phyloP scores from a whole-genome alignment of 2,113 vertebrate species.

The Hassar affinis region DNA sequence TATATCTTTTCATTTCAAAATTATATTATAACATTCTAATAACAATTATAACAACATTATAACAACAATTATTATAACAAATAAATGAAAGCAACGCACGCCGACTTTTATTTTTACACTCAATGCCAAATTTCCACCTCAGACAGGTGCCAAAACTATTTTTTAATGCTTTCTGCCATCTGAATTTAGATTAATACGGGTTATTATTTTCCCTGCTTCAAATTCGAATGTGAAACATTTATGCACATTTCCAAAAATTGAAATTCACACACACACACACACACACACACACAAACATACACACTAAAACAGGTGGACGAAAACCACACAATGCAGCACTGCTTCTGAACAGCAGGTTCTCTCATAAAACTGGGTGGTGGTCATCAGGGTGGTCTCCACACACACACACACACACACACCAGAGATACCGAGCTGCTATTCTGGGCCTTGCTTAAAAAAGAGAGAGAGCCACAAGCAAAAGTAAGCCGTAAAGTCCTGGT shows the following conservation, averaged over 20 bases:
- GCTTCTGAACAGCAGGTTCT: constrained; percentile 34
- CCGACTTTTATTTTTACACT: not conserved
- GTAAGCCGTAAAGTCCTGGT: constrained; percentile 49
- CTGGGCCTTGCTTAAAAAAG: constrained; percentile 33
- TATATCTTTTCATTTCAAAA: no score
- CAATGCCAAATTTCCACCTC: not conserved
- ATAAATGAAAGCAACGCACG: no score
- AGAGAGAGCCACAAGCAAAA: constrained; percentile 26
- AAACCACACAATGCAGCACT: not conserved
- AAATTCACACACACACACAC: not conserved
- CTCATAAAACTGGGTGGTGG: constrained; percentile 63
- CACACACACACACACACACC: not conserved
- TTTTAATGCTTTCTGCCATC: not conserved
- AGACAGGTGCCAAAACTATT: not conserved
- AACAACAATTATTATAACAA: no score
- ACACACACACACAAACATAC: no score
- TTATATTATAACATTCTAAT: no score
- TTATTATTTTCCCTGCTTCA: not conserved
- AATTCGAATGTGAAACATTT: not conserved
- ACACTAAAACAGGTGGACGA: constrained; percentile 23
- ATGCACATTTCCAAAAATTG: not conserved
- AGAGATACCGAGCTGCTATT: constrained; percentile 35
- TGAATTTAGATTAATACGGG: not conserved
- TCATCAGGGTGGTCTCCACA: constrained; percentile 64
- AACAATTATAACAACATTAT: no score